Evolutionary conservation across 2,797 vertebrate genomes (phyloP).

Genomic region (Schizothorax lantsangensis): DNA sequence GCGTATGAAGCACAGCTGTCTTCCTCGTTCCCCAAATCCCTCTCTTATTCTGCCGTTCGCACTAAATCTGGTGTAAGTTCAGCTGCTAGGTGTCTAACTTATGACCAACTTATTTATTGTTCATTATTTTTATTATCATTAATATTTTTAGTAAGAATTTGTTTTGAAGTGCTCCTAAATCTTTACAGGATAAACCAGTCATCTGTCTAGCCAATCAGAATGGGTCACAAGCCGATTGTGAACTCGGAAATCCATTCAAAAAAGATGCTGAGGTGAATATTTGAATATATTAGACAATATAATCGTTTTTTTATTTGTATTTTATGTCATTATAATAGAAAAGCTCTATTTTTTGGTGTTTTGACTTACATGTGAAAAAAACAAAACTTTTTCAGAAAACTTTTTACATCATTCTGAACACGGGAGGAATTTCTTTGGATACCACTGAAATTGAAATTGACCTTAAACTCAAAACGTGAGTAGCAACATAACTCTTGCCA

Average conservation of each 20-base stretch:
- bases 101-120: neutral
- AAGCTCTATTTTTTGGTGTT: neutral
- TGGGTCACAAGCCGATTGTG: slow-evolving; percentile 87
- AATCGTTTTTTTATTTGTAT: neutral
- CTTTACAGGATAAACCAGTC: slow-evolving; percentile 76
- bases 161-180: slow-evolving; percentile 37
- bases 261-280: slow-evolving; percentile 81
- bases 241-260: slow-evolving; percentile 94
- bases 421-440: slow-evolving; percentile 83
- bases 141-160: neutral
- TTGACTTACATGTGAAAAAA: neutral
- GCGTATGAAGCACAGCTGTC: slow-evolving; percentile 87
- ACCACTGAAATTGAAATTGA: slow-evolving; percentile 86
- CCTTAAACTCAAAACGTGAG: slow-evolving; percentile 89
- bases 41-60: slow-evolving; percentile 81
- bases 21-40: slow-evolving; percentile 79
- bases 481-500: neutral
- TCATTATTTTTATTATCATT: neutral
- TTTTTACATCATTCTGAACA: slow-evolving; percentile 90
- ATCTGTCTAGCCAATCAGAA: slow-evolving; percentile 86
- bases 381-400: slow-evolving; percentile 75
- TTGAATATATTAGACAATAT: neutral
- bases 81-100: neutral
- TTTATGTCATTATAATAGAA: neutral
- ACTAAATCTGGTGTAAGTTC: slow-evolving; percentile 62